Percentiles rank a stretch among this genome's conserved stretches.
Evolutionary conservation across 2,797 vertebrate species (phyloP).

Genomic region (Esox lucius): DNA sequence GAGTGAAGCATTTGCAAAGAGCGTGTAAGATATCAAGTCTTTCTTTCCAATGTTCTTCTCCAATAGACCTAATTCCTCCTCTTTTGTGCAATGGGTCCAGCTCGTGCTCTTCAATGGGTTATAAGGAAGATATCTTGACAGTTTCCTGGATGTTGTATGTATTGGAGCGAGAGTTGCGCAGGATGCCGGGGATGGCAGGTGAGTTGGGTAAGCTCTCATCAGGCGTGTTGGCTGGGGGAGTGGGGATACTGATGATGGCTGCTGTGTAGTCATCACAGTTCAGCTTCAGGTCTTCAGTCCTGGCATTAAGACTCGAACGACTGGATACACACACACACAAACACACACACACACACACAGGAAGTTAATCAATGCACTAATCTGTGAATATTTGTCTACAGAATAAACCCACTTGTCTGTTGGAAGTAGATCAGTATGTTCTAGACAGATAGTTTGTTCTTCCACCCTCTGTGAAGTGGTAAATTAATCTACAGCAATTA

Average conservation of each 20-base stretch:
- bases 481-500: neutral
- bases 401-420: neutral
- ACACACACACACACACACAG: constrained; percentile 1
- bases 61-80: neutral
- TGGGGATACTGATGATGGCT: constrained; percentile 91
- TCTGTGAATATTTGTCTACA: neutral
- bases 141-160: constrained; percentile 80
- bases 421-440: neutral
- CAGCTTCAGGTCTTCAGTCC: constrained; percentile 80
- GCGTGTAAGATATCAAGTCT: neutral
- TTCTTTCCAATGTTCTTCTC: constrained; percentile 7
- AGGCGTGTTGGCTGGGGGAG: constrained; percentile 86
- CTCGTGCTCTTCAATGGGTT: constrained; percentile 61
- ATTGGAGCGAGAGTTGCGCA: constrained; percentile 82
- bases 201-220: constrained; percentile 85
- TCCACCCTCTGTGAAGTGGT: neutral
- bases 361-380: neutral
- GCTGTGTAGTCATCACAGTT: constrained; percentile 88
- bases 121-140: constrained; percentile 90
- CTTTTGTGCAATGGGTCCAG: constrained; percentile 28
- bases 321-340: constrained; percentile 50
- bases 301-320: constrained; percentile 88
- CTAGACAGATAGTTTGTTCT: neutral
- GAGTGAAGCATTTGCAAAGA: constrained; percentile 18
- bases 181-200: constrained; percentile 72